Base-by-base conservation (phyloP, 2,888 invertebrate genomes). In the Tenthredo mesomela region DNA sequence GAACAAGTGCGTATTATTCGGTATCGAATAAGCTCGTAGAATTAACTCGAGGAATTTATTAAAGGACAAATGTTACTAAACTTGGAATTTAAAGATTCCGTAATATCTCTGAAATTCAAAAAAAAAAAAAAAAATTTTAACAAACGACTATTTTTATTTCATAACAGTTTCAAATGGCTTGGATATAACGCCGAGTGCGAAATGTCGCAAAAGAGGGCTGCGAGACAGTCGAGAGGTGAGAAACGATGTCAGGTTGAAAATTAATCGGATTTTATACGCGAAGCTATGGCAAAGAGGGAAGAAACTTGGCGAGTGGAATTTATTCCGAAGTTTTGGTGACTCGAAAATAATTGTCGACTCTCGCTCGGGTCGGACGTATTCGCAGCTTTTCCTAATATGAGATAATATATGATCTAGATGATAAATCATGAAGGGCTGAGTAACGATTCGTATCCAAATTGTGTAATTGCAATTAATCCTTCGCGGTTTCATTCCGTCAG, bases 181-280 rank as follows among this genome's bases (percentile, higher is more conserved):
- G n/a, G 54, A n/a, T 54, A 54, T 54, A 54, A 47, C 47, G 47
- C 54, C n/a, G n/a, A n/a, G 54, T 54, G 7, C 54, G 54, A 54
- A 54, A 54, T n/a, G 54, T 54, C 54, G 54, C 54, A 6, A 6
- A 54, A 54, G 10, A 54, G 54, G 54, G 54, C n/a, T 54, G 50
- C n/a, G 18, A 4, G n/a, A 54, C n/a, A n/a, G 6, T 54, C 54
- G n/a, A n/a, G n/a, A 54, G 54, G 54, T 54, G 54, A 54, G 54
- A 54, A 54, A 54, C 54, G 54, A 54, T 43, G 43, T 43, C 40
- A 43, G 43, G n/a, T 25, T 73, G 43, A 73, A 73, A 73, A 73
- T 73, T 43, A 73, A 73, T 43, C 29, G 43, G 12, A 73, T 73
- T 43, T 43, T 21, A 73, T 7, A 43, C 43, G 21, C 37, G 25